Evolutionary conservation across 2,888 invertebrate species (phyloP), one percentile per base, ranked within the genome.

Genomic region (Acleris emargana): DNA sequence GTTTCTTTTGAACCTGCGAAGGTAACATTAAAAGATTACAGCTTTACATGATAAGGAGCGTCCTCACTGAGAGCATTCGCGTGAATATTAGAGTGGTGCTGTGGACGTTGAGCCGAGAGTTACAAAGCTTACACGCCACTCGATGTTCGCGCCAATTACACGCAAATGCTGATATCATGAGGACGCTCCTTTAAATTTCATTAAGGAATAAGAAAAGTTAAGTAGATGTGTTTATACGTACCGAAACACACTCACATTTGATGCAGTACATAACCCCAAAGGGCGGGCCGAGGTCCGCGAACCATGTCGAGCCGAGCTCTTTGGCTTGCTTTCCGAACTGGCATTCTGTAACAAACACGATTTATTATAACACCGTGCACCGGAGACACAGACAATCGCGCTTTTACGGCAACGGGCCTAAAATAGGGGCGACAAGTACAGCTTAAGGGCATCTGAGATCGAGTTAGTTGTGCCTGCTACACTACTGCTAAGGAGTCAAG

Each of bases 201-300:
- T 38, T 13, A 13, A 11, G 45, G 3, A 17, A 6, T 45, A 7
- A 45, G 17, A 45, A 45, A 45, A n/a, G 13, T 42, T 42, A 43
- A 45, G 7, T 57, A 61, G 49, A 53, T 67, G 52, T 58, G 67
- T 67, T 67, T 69, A 82, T 86, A 96, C 97, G 96, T 95, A 98
- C 98, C 94, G 96, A 95, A 80, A 97, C 94, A 93, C 98, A 98
- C 94, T 97, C 97, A 93, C 98, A 99, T 93, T 96, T 96, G 93
- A 98, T 97, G 94, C 98, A 99, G 92, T 97, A 97, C 95, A 98
- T 97, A 72, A 97, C 95, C 69, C 98, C 98, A 84, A 98, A 97
- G 18, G 98, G 98, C 62, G 97, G 97, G 64, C 98, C 98, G 73
- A 99, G 93, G 86, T 97, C 97, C 58, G 98, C 98, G 81, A 96